Conservation (phyloP, 2,888 invertebrate species). For the Polylopha cassiicola region DNA sequence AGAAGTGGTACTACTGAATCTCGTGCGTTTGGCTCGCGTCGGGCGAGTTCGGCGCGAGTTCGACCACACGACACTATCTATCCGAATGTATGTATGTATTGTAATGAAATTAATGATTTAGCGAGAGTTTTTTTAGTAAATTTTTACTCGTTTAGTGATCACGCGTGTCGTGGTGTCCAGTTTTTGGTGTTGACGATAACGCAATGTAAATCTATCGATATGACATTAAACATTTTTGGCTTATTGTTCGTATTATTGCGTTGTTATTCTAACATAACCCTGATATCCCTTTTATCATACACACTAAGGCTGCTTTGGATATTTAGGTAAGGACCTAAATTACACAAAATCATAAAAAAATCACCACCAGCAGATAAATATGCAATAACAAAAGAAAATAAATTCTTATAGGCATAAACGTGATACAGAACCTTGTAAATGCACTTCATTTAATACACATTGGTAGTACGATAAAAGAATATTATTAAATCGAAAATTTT, state of each 20-base stretch:
- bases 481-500: too few relatives aligned
- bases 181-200: slow-evolving; percentile 68
- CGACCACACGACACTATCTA: slow-evolving; percentile 39
- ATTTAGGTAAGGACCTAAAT: too few relatives aligned
- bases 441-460: too few relatives aligned
- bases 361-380: too few relatives aligned
- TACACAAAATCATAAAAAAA: too few relatives aligned
- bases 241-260: slow-evolving; percentile 72
- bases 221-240: slow-evolving; percentile 77
- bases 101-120: too few relatives aligned
- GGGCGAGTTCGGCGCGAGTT: slow-evolving; percentile 23
- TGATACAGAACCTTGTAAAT: too few relatives aligned
- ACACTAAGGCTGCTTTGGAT: not conserved
- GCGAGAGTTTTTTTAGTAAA: slow-evolving; percentile 68
- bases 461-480: too few relatives aligned
- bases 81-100: slow-evolving; percentile 57
- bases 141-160: slow-evolving; percentile 69
- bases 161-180: slow-evolving; percentile 74
- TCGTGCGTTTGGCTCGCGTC: too few relatives aligned
- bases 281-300: not conserved
- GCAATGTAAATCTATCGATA: slow-evolving; percentile 75
- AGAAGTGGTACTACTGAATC: slow-evolving; percentile 5
- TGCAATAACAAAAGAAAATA: too few relatives aligned
- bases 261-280: slow-evolving; percentile 40
- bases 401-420: too few relatives aligned